Base-by-base conservation (phyloP, 2,888 invertebrate species). In the Eristalis arbustorum region DNA sequence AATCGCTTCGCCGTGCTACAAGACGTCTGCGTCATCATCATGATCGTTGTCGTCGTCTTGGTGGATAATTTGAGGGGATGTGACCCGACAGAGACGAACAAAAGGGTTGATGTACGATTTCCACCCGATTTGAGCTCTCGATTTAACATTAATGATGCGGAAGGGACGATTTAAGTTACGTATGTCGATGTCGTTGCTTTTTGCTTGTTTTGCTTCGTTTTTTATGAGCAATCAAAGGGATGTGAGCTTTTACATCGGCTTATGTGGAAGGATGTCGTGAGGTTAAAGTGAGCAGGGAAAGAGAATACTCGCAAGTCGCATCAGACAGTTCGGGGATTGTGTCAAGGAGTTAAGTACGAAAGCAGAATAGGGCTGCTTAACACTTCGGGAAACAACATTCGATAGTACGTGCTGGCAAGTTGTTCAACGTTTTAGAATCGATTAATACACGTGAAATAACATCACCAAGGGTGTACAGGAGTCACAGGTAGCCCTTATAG, bases 141-240 rank as follows among this genome's bases (percentile, higher is more conserved):
- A 81, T 74, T 85, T 68, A 73, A 61, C 64, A 56, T 57, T 72
- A 85, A 85, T 85, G 74, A 76, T 22, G 77, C 57, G 71, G 85
- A 85, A 85, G 42, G 61, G 74, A 69, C 69, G 71, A 69, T 77
- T 64, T 63, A 56, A 63, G 49, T 63, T 56, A 77, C 23, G 25
- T 14, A 25, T n/a, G 10, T 31, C 31, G 31, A 31, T 10, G 22
- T 59, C 25, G 59, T 28, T 59, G 31, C 6, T 28, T 59, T 59
- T 25, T 23, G 11, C 10, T 59, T 59, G 59, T 59, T 59, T 23
- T 59, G 59, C 11, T 3, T 22, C 10, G 4, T 23, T 59, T 23
- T 59, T 2, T 59, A 5, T 59, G 42, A 42, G 8, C 18, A 18
- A 49, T 49, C 49, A 49, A n/a, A n/a, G n/a, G n/a, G 14, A 42